Evolutionary conservation across 2,797 vertebrate genomes (phyloP), one percentile per base, ranked within the genome.

Genomic region (Danio albolineatus): DNA sequence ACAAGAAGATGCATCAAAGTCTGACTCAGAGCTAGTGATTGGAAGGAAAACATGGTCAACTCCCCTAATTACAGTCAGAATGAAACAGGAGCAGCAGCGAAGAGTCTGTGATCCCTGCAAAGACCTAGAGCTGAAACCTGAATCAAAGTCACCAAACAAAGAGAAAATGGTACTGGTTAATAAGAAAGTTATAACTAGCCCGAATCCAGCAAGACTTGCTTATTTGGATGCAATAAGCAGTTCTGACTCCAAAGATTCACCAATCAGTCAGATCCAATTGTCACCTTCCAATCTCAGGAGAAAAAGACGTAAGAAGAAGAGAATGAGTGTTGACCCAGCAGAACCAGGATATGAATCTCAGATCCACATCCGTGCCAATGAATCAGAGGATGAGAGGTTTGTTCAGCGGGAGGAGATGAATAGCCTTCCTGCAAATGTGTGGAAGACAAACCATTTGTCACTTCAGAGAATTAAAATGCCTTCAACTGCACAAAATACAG

Each of bases 231-330:
- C 41, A 59, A 57, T 44, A 61, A 83, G 61, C 72, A 78, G 61
- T 53, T 76, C 71, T 77, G 84, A 83, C 49, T 69, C 54, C 10
- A 86, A 60, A 76, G 75, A 48, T 71, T 60, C 70, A 80, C 5
- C 62, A 2, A 6, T 10, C 0, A 82, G 66, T 64, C 88, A 82
- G 16, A 44, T 85, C 36, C 81, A 38, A 0, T 85, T 91, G 43
- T 90, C 87, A 0, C 84, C 85, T 8, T 43, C 83, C 17, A 87
- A 87, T 39, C 13, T 87, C 43, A 93, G 87, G 81, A 91, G 89
- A 83, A 94, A 89, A 83, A 89, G 90, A 81, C 93, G 85, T 79
- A 94, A 89, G 86, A 95, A 91, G 84, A 93, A 90, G 72, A 89
- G 87, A 74, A 83, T 84, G 16, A 85, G 88, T 71, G 41, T 70